Conservation (phyloP, 2,797 vertebrate genomes). For the Cygnus olor region DNA sequence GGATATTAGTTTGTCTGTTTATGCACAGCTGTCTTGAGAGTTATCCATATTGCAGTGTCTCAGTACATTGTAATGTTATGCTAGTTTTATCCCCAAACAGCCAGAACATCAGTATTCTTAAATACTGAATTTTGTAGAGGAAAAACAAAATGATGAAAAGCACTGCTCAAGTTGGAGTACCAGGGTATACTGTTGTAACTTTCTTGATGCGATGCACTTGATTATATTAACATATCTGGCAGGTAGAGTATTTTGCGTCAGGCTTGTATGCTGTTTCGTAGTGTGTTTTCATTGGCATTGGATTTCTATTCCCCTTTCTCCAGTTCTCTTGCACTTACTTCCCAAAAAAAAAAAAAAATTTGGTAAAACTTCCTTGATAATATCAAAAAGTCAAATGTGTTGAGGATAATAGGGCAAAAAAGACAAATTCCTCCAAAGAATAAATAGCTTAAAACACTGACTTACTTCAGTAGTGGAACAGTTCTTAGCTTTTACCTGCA, state of each 20-base stretch:
- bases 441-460: not conserved
- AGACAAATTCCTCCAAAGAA: not conserved
- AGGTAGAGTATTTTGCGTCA: slow-evolving; percentile 9
- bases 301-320: not conserved
- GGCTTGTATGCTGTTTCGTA: not conserved
- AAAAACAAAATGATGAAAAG: slow-evolving; percentile 37
- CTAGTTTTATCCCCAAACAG: not conserved
- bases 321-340: not conserved
- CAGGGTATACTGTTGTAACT: not conserved
- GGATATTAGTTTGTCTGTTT: not conserved
- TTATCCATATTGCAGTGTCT: not conserved
- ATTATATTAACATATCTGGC: not conserved
- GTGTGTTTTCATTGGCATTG: not conserved
- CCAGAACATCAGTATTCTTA: not conserved
- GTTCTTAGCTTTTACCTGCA: not conserved
- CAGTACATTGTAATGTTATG: not conserved
- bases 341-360: not conserved
- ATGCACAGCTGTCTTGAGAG: not conserved
- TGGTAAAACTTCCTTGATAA: not conserved
- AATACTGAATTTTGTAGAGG: not conserved
- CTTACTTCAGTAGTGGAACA: not conserved
- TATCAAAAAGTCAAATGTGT: not conserved
- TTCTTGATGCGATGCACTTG: slow-evolving; percentile 19
- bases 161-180: not conserved
- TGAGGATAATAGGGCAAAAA: not conserved